These are phyloP conservation scores for Steinernema feltiae DNA, from an alignment of 1,140 invertebrate genomes.

Conservation along the genomic window DNA sequence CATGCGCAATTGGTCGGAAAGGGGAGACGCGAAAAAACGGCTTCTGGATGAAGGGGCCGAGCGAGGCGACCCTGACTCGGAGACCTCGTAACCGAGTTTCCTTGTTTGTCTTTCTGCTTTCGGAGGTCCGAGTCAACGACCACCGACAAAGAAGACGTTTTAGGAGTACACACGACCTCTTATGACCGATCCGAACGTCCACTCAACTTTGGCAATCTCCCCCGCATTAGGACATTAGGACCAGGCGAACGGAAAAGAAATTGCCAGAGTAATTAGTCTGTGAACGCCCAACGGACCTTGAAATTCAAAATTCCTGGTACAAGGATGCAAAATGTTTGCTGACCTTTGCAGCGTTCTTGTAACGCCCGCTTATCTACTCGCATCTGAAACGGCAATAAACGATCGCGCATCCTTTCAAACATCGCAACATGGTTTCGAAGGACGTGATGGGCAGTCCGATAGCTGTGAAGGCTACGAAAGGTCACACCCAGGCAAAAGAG, in stretches of 20 bases:
- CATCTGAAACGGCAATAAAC: constrained; percentile 10
- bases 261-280: too few relatives aligned
- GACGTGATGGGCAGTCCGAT: background rate
- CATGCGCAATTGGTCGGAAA: background rate
- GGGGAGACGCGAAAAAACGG: background rate
- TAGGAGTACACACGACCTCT: background rate
- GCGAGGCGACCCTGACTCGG: background rate
- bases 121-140: constrained; percentile 7
- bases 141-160: background rate
- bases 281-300: too few relatives aligned
- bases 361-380: background rate
- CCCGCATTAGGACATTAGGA: too few relatives aligned
- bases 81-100: constrained; percentile 10
- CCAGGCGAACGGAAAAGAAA: too few relatives aligned
- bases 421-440: background rate
- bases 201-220: background rate
- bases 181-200: background rate
- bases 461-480: background rate
- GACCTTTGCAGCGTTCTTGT: background rate
- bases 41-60: background rate
- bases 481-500: background rate
- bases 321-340: background rate
- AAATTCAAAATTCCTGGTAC: background rate
- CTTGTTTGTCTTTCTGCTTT: constrained; percentile 7
- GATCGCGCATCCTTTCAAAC: background rate